Evolutionary conservation across 2,113 vertebrate species (phyloP).

Genomic region (Vireo altiloquus): DNA sequence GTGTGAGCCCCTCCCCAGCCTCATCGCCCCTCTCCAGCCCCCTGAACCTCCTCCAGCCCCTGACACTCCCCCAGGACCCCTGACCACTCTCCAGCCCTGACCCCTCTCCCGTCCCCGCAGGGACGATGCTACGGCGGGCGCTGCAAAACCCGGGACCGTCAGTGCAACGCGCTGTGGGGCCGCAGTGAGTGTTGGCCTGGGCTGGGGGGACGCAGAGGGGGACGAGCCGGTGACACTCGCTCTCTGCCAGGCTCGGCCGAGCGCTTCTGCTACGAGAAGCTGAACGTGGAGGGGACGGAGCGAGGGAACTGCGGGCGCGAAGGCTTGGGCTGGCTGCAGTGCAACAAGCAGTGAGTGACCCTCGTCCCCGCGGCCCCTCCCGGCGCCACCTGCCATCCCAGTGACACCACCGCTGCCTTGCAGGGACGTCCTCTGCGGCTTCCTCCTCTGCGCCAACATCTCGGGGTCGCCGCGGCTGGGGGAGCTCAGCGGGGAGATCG

Average conservation of each 20-base stretch:
- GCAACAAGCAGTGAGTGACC: slow-evolving; percentile 90
- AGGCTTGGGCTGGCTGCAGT: slow-evolving; percentile 88
- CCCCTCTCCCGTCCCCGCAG: slow-evolving; percentile 53
- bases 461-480: slow-evolving; percentile 84
- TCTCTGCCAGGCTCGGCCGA: slow-evolving; percentile 80
- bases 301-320: slow-evolving; percentile 90
- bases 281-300: slow-evolving; percentile 92
- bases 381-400: fast-evolving
- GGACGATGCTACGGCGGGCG: slow-evolving; percentile 90
- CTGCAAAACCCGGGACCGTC: slow-evolving; percentile 88
- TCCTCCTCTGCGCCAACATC: slow-evolving; percentile 90
- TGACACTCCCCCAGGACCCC: no score
- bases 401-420: neutral
- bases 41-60: no score
- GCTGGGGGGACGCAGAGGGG: fast-evolving
- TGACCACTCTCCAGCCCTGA: neutral
- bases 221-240: fast-evolving
- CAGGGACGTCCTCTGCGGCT: slow-evolving; percentile 93
- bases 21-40: neutral
- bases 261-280: slow-evolving; percentile 93
- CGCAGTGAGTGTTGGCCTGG: slow-evolving; percentile 74
- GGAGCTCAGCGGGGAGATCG: slow-evolving; percentile 88
- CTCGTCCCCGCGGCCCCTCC: neutral
- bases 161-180: slow-evolving; percentile 88
- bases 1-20: fast-evolving